Conservation (phyloP, 2,797 vertebrate species). For the Parauchenoglanis ngamensis region DNA sequence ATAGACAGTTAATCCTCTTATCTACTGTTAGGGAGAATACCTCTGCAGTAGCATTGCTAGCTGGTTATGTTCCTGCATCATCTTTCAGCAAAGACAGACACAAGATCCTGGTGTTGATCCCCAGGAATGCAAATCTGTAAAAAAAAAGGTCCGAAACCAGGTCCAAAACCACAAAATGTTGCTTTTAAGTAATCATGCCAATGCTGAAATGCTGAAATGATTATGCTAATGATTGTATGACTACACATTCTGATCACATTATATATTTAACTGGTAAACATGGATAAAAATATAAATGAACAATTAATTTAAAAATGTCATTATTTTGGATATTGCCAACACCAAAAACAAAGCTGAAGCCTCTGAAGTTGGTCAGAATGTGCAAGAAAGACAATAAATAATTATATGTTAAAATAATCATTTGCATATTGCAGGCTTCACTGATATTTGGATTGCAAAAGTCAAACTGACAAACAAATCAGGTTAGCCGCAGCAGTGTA, state of each 20-base stretch:
- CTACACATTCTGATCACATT: background rate
- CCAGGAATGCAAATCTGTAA: background rate
- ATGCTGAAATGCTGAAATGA: background rate
- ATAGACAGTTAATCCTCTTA: slow-evolving; percentile 77
- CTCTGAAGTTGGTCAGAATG: background rate
- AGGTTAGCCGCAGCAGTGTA: background rate
- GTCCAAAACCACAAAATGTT: background rate
- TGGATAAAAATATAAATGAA: background rate
- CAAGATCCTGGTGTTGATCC: too few species aligned
- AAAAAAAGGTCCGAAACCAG: background rate
- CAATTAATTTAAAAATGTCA: background rate
- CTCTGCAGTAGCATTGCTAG: slow-evolving; percentile 7
- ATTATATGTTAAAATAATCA: background rate
- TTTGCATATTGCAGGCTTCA: slow-evolving; percentile 23
- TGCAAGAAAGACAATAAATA: background rate
- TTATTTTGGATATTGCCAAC: background rate
- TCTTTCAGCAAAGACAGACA: slow-evolving; percentile 2
- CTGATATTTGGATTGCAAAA: slow-evolving; percentile 34
- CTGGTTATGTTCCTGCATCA: background rate
- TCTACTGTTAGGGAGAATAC: slow-evolving; percentile 57
- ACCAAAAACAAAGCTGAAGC: background rate
- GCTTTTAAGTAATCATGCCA: background rate
- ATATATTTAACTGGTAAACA: slow-evolving; percentile 5
- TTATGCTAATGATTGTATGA: background rate
- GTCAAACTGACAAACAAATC: slow-evolving; percentile 32